Evolutionary conservation across 2,797 vertebrate species (phyloP), one percentile per base, ranked within the genome.

Genomic region (Tapirus indicus): DNA sequence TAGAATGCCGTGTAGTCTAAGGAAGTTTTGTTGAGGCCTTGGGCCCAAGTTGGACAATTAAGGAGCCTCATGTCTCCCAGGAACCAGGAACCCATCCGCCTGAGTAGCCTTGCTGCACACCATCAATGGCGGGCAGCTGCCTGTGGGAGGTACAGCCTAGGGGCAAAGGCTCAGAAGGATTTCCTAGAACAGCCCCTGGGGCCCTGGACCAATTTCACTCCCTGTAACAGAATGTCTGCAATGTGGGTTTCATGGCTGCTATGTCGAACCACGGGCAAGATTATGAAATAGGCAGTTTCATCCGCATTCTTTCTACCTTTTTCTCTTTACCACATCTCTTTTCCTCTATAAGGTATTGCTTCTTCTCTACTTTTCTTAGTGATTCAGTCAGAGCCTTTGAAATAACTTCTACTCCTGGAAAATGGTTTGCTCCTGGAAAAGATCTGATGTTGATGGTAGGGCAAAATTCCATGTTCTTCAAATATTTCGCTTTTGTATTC

Each of bases 351-450:
- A 29, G 18, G 25, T 60, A 13, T 6, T 95, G 56, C 29, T 88
- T 85, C 62, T 95, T 38, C 6, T 21, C 29, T 23, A 5, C 8
- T 56, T 8, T 38, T 78, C 17, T 85, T 69, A 84, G 60, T 32
- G 35, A 38, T 92, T 41, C 10, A 77, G 7, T n/a, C 32, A 87
- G 20, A 95, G 54, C 60, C 10, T 75, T 88, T 88, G 60, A 71
- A 92, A 77, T 93, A 66, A 16, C 8, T 47, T 94, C 41, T n/a
- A 44, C 21, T 92, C 58, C 44, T 49, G 20, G 54, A 91, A 93
- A 95, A 95, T 5, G 8, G 12, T 86, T 95, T 79, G n/a, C 49
- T 90, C n/a, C 38, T 90, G 41, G 58, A 49, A 96, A 96, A 60
- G 52, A 83, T 64, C 20, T 98, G 49, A 54, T 88, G 69, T 88